These are phyloP conservation scores for Conchocele bisecta DNA, from an alignment of 2,888 invertebrate genomes.

Conservation along the genomic window DNA sequence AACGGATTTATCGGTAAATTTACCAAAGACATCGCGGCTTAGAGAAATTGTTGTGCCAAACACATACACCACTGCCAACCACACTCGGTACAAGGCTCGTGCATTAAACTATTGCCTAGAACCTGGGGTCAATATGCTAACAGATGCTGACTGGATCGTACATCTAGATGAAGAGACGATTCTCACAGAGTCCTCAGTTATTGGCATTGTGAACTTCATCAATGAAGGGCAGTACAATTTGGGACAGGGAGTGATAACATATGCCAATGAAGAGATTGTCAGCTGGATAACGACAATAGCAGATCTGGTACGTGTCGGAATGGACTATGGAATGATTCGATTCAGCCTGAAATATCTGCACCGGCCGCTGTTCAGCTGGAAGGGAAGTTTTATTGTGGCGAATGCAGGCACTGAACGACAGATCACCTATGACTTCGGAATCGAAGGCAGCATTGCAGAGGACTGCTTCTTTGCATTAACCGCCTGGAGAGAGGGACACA, in stretches of 20 bases:
- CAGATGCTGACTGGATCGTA: slow-evolving; percentile 76
- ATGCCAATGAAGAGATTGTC: slow-evolving; percentile 71
- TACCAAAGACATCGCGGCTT: slow-evolving; percentile 57
- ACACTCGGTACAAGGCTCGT: slow-evolving; percentile 71
- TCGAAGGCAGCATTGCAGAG: slow-evolving; percentile 74
- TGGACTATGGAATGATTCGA: slow-evolving; percentile 67
- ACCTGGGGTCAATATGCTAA: slow-evolving; percentile 65
- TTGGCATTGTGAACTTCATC: slow-evolving; percentile 77
- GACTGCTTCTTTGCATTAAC: slow-evolving; percentile 75
- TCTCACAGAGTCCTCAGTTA: slow-evolving; percentile 71
- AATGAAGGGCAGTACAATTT: slow-evolving; percentile 69
- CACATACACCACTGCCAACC: slow-evolving; percentile 62
- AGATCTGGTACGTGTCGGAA: slow-evolving; percentile 74
- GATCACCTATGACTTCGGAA: slow-evolving; percentile 72
- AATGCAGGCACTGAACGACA: slow-evolving; percentile 70
- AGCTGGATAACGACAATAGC: slow-evolving; percentile 76
- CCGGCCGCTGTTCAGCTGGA: slow-evolving; percentile 76
- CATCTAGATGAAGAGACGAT: slow-evolving; percentile 78
- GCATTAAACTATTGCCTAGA: slow-evolving; percentile 76
- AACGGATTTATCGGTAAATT: slow-evolving; percentile 64
- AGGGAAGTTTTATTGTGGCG: slow-evolving; percentile 76
- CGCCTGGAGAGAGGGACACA: slow-evolving; percentile 73
- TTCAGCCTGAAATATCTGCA: slow-evolving; percentile 68
- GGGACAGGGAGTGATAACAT: slow-evolving; percentile 75
- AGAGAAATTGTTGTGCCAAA: slow-evolving; percentile 71